Percentiles rank a stretch among this genome's conserved stretches.
Conservation (phyloP, 2,113 vertebrate species). For the Peromyscus californicus region DNA sequence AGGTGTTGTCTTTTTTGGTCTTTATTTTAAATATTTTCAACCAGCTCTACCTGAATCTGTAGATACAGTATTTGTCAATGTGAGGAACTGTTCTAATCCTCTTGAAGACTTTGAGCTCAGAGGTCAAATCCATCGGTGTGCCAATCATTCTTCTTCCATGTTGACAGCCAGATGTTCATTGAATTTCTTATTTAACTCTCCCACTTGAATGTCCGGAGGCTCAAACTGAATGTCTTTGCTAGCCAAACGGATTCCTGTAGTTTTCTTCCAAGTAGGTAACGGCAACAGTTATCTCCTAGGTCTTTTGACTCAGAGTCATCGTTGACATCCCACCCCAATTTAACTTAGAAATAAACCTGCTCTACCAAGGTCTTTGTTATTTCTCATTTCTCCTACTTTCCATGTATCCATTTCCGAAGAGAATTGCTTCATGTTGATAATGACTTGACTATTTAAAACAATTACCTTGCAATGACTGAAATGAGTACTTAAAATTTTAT, state of each 20-base stretch:
- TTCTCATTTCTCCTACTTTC: conserved; percentile 41
- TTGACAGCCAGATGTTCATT: background rate
- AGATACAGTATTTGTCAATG: background rate
- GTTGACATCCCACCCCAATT: background rate
- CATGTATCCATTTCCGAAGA: background rate
- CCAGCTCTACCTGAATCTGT: background rate
- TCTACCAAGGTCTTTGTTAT: background rate
- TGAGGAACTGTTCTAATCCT: background rate
- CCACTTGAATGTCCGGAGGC: background rate
- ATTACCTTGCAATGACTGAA: background rate
- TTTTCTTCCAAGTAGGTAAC: background rate
- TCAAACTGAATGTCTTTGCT: background rate
- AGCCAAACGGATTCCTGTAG: background rate
- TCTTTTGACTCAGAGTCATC: background rate
- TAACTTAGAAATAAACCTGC: background rate
- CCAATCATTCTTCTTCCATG: background rate
- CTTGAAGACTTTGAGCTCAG: background rate
- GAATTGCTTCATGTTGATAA: conserved; percentile 10
- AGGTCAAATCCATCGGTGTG: background rate
- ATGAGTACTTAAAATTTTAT: background rate
- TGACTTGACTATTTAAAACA: background rate
- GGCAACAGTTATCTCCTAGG: background rate
- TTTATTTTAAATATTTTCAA: background rate
- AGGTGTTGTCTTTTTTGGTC: background rate
- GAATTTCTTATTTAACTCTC: background rate